Conservation (phyloP, 1,140 invertebrate genomes). For the Drosophila elegans region DNA sequence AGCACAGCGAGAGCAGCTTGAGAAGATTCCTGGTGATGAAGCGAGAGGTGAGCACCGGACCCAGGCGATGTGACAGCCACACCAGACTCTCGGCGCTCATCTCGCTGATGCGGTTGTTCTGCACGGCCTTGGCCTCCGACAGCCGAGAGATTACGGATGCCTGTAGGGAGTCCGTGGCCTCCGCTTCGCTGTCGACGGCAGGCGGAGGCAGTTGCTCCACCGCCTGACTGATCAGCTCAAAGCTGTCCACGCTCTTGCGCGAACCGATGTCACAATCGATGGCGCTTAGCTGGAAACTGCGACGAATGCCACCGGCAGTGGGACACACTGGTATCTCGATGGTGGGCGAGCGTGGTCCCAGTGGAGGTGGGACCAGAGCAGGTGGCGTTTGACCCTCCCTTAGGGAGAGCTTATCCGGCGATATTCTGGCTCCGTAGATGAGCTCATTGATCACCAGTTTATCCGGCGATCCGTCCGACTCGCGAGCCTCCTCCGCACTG, state of each 20-base stretch:
- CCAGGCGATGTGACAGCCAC: conserved; percentile 96
- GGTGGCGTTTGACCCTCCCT: conserved; percentile 62
- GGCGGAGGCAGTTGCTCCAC: conserved; percentile 26
- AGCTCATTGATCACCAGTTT: conserved; percentile 77
- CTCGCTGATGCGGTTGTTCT: conserved; percentile 90
- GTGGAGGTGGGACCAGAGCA: conserved; percentile 39
- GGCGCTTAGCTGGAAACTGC: conserved; percentile 86
- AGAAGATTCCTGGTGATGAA: conserved; percentile 96
- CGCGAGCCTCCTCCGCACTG: conserved; percentile 85
- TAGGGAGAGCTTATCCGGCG: conserved; percentile 76
- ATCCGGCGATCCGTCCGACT: conserved; percentile 68
- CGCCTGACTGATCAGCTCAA: conserved; percentile 76
- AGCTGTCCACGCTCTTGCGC: conserved; percentile 85
- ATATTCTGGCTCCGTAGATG: conserved; percentile 71
- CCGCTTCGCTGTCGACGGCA: conserved; percentile 21
- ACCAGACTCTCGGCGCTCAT: conserved; percentile 96
- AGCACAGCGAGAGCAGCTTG: conserved; percentile 97
- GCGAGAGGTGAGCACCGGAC: conserved; percentile 96
- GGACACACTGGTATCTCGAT: conserved; percentile 86
- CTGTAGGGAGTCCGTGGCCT: conserved; percentile 70
- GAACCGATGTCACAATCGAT: conserved; percentile 88
- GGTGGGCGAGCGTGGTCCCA: conserved; percentile 86
- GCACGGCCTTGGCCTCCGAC: conserved; percentile 80
- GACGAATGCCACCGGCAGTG: conserved; percentile 66
- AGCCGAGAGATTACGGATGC: conserved; percentile 77